These are phyloP conservation scores for Aphrophora alni DNA, from an alignment of 2,888 invertebrate genomes.

Conservation along the genomic window DNA sequence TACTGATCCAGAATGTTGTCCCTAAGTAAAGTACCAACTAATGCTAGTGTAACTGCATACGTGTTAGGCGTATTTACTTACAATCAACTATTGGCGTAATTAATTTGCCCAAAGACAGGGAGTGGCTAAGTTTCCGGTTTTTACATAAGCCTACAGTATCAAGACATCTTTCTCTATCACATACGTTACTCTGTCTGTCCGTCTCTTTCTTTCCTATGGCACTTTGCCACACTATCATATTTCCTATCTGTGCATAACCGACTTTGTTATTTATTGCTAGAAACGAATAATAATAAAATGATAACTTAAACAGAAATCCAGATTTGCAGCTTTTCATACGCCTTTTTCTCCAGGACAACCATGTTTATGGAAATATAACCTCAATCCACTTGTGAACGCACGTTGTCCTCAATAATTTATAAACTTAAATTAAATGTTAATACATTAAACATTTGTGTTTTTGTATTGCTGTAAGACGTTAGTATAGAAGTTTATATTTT, in stretches of 20 bases:
- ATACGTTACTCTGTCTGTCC: not conserved
- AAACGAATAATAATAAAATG: not conserved
- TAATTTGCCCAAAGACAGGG: not conserved
- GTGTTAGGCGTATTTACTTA: not conserved
- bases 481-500: too few species aligned
- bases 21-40: too few species aligned
- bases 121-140: not conserved
- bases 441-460: too few species aligned
- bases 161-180: not conserved
- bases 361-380: not conserved
- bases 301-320: not conserved
- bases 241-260: not conserved
- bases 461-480: too few species aligned
- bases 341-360: not conserved
- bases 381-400: not conserved
- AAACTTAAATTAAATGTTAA: too few species aligned
- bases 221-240: constrained; percentile 1
- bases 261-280: not conserved
- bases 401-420: too few species aligned
- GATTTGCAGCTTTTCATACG: not conserved
- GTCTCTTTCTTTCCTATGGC: not conserved
- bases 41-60: too few species aligned
- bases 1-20: too few species aligned
- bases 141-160: not conserved
- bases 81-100: not conserved